phyloP scores from a whole-genome alignment of 2,888 invertebrate species.

The Brachycybe producta region DNA sequence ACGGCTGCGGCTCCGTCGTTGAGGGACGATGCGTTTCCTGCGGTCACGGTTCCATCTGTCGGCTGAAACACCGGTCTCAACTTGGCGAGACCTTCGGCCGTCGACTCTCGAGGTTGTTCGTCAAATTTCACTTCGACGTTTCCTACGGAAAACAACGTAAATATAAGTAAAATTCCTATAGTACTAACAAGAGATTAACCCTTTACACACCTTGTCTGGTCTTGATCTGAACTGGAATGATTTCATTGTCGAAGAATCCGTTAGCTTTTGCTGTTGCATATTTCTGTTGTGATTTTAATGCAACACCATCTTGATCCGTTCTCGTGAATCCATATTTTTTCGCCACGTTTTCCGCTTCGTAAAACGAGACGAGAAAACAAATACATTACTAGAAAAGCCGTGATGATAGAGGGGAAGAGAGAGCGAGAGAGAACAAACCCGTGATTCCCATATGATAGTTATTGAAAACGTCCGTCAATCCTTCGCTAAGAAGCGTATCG shows the following conservation, averaged over 20 bases:
- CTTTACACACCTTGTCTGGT: background rate
- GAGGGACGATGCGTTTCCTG: slow-evolving; percentile 65
- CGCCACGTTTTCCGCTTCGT: slow-evolving; percentile 59
- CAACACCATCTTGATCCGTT: slow-evolving; percentile 55
- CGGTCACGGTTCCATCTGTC: slow-evolving; percentile 53
- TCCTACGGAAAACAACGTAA: too few species aligned
- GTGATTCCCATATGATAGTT: slow-evolving; percentile 68
- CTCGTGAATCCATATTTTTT: slow-evolving; percentile 49
- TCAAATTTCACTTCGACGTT: slow-evolving; percentile 38
- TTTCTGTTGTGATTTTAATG: slow-evolving; percentile 52
- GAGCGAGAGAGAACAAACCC: slow-evolving; percentile 35
- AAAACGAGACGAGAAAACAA: too few species aligned
- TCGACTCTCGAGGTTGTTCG: slow-evolving; percentile 54
- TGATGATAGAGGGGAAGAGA: slow-evolving; percentile 15
- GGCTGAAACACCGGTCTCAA: slow-evolving; percentile 51
- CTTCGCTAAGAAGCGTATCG: slow-evolving; percentile 56
- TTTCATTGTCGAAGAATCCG: slow-evolving; percentile 55
- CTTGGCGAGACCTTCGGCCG: slow-evolving; percentile 46
- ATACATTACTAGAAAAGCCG: too few species aligned
- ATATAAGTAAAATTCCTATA: too few species aligned
- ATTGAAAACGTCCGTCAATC: slow-evolving; percentile 59
- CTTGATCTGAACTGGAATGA: slow-evolving; percentile 44
- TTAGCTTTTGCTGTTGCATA: slow-evolving; percentile 46
- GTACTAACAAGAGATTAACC: background rate
- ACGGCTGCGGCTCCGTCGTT: slow-evolving; percentile 85